These are phyloP conservation scores for Thryonomys swinderianus DNA, from an alignment of 2,113 vertebrate genomes.

Conservation along the genomic window DNA sequence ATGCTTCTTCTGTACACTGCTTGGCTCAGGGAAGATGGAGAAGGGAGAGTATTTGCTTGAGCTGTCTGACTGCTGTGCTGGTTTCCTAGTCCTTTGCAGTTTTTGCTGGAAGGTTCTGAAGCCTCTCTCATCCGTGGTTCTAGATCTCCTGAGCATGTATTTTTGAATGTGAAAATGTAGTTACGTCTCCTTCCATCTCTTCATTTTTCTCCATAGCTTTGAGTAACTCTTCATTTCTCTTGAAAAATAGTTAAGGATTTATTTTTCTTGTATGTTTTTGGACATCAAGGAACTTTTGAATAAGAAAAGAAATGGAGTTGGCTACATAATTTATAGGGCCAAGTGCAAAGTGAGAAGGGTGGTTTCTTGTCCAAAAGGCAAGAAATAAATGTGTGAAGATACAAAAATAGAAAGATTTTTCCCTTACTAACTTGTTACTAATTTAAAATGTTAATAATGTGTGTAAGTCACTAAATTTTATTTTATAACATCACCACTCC, in stretches of 20 bases:
- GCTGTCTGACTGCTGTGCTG: not conserved
- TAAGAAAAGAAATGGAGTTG: not conserved
- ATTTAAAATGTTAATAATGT: not conserved
- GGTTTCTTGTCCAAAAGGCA: not conserved
- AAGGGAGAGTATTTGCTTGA: not conserved
- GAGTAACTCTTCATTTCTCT: not conserved
- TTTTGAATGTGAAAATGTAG: not conserved
- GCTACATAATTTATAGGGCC: not conserved
- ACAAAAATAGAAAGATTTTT: not conserved
- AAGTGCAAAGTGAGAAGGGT: not conserved
- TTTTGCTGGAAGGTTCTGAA: not conserved
- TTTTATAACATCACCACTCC: not conserved
- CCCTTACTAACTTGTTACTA: not conserved
- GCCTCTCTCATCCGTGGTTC: not conserved
- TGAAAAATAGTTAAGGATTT: not conserved
- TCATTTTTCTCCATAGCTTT: not conserved
- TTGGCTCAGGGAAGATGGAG: not conserved
- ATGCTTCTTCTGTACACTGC: not conserved
- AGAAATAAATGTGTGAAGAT: not conserved
- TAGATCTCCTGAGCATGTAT: not conserved
- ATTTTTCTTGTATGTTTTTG: not conserved
- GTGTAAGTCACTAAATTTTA: not conserved
- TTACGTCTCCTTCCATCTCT: not conserved
- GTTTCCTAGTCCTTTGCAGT: no score
- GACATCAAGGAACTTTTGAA: not conserved